Evolutionary conservation across 2,113 vertebrate genomes (phyloP), one percentile per base, ranked within the genome.

Genomic region (Equus quagga): DNA sequence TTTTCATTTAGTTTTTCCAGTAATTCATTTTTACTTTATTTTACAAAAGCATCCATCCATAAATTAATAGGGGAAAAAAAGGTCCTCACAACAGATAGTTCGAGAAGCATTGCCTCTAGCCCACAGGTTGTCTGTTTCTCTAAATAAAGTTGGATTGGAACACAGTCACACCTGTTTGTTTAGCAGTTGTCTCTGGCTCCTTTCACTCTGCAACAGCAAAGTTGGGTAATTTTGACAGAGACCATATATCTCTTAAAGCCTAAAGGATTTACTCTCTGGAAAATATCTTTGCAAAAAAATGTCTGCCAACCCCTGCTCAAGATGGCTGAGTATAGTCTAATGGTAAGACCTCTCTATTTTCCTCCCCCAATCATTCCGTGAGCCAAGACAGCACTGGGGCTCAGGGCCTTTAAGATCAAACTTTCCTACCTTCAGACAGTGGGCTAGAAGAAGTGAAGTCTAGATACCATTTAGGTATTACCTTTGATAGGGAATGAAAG

Each of bases 131-230:
- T 67, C 54, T 73, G 28, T 73, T 94, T 97, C 60, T 94, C 10
- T 89, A 79, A 96, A 89, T 72, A 54, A 91, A 94, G 6, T 88
- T 70, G 75, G 46, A 80, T 46, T 70, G 49, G 46, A 83, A 84
- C 36, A 91, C 4, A 31, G 67, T 72, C n/a, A 44, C 54, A 83
- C 28, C 36, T 21, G 23, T 82, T 87, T 91, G 46, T 87, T 62
- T 93, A 72, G n/a, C 81, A 73, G 24, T 15, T 78, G 69, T 67
- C 36, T 87, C 24, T 51, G 8, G 2, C 41, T 94, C 24, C 46
- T 70, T 89, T 79, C 46, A 72, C 10, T 65, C 36, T 58, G 49
- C 19, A 60, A 41, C 65, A 84, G 79, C 31, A 49, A 54, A 58
- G 13, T 11, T 85, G 64, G 19, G 19, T 85, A 92, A 41, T 80